These are phyloP conservation scores for Ploceus nigricollis DNA, from an alignment of 2,113 vertebrate genomes.

Conservation along the genomic window DNA sequence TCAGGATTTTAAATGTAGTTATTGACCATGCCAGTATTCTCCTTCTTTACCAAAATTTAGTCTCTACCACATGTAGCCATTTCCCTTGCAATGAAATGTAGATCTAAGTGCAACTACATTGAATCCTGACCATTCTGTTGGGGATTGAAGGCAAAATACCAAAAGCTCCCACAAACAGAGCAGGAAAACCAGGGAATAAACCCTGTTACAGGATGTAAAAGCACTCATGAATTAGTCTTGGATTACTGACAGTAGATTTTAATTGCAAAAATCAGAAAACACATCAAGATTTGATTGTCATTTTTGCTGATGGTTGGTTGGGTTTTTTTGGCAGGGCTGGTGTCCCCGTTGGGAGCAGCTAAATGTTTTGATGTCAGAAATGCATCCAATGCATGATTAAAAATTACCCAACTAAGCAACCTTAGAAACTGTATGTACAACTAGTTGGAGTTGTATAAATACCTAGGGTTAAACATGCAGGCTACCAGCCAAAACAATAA, in stretches of 20 bases:
- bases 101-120: background rate
- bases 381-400: background rate
- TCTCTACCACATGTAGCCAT: background rate
- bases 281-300: background rate
- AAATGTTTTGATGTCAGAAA: background rate
- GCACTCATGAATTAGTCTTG: background rate
- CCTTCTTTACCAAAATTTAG: background rate
- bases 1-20: fast-evolving
- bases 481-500: background rate
- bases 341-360: fast-evolving
- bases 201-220: background rate
- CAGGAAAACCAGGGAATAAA: background rate
- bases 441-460: background rate
- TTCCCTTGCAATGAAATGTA: background rate
- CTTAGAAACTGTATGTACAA: background rate
- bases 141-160: background rate
- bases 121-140: background rate
- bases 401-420: background rate
- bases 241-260: background rate
- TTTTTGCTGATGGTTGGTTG: background rate
- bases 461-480: background rate
- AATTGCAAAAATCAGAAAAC: background rate
- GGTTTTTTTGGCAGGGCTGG: background rate
- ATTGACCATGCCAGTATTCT: background rate
- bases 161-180: background rate